phyloP scores from a whole-genome alignment of 1,140 invertebrate genomes.

The Magallana gigas region DNA sequence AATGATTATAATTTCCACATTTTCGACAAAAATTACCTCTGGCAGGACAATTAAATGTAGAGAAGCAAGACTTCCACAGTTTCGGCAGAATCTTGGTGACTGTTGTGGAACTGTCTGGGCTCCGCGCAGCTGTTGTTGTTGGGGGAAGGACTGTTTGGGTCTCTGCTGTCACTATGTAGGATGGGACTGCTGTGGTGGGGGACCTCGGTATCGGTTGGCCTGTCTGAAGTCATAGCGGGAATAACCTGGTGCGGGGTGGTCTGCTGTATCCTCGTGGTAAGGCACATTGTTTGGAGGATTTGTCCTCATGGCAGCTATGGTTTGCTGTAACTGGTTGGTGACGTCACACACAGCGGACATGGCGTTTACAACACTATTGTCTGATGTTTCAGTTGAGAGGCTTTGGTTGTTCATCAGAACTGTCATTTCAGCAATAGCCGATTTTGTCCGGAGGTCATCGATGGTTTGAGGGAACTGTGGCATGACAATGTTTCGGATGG shows the following conservation, averaged over 20 bases:
- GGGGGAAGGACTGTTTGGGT: neutral
- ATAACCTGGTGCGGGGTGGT: no score
- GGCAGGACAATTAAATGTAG: slow-evolving; percentile 33
- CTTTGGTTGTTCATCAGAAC: neutral
- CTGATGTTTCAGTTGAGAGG: neutral
- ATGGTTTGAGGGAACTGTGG: slow-evolving; percentile 18
- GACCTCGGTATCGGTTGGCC: neutral
- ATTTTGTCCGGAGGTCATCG: neutral
- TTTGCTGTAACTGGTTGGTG: neutral
- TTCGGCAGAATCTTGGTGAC: neutral
- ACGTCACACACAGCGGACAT: neutral
- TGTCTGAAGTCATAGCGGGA: neutral
- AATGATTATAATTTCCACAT: slow-evolving; percentile 30
- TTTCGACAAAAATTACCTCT: slow-evolving; percentile 30
- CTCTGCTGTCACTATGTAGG: neutral
- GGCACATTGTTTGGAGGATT: no score
- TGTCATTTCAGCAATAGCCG: slow-evolving; percentile 15
- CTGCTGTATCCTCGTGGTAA: no score
- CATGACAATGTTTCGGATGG: neutral
- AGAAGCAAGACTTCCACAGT: slow-evolving; percentile 41
- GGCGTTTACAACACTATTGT: slow-evolving; percentile 10
- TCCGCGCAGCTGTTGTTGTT: neutral
- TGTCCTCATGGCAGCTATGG: slow-evolving; percentile 33
- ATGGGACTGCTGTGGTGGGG: neutral
- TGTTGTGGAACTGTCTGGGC: neutral